Evolutionary conservation across 2,113 vertebrate genomes (phyloP).

Genomic region (Hemicordylus capensis): DNA sequence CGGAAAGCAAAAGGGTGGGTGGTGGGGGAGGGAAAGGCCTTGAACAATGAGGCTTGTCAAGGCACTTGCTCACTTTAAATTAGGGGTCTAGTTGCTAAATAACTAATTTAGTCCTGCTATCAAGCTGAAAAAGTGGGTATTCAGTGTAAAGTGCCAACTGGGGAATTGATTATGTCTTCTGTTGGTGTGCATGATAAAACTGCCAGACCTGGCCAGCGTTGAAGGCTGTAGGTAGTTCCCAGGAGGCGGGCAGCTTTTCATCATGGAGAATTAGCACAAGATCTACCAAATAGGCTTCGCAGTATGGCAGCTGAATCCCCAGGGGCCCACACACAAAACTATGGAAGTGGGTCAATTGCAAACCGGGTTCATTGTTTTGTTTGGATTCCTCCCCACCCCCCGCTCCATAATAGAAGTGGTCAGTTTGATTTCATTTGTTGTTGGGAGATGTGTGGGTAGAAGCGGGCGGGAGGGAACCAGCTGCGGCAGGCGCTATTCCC

Average conservation of each 20-base stretch:
- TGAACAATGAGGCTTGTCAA: conserved; percentile 88
- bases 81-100: conserved; percentile 86
- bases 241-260: conserved; percentile 35
- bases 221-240: conserved; percentile 72
- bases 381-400: background rate
- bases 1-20: conserved; percentile 72
- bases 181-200: conserved; percentile 82
- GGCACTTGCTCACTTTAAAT: conserved; percentile 85
- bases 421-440: background rate
- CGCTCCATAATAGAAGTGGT: background rate
- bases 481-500: background rate
- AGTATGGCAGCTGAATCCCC: conserved; percentile 55
- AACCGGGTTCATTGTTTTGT: conserved; percentile 28
- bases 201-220: conserved; percentile 62
- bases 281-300: conserved; percentile 34
- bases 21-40: conserved; percentile 64
- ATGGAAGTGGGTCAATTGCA: conserved; percentile 21
- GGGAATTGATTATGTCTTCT: conserved; percentile 89
- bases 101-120: conserved; percentile 89
- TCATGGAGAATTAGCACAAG: conserved; percentile 32
- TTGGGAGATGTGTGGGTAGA: too few species aligned
- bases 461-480: background rate
- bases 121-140: conserved; percentile 88
- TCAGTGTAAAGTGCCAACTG: conserved; percentile 83
- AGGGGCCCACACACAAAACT: background rate